phyloP scores from a whole-genome alignment of 2,888 invertebrate genomes.

The Lasioglossum zephyrum region DNA sequence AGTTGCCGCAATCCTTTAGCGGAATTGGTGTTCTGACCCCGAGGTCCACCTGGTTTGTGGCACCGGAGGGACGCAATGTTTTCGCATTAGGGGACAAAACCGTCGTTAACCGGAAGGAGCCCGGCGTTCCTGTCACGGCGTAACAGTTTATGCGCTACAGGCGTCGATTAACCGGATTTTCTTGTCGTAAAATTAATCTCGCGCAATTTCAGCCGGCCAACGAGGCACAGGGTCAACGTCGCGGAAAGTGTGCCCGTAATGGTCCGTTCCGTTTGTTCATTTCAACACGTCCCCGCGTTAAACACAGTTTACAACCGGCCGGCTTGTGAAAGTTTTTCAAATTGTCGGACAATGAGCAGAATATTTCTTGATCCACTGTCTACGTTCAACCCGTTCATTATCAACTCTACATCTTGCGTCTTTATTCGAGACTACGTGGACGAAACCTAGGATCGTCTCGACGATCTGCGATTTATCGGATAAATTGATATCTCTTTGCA shows the following conservation, averaged over 20 bases:
- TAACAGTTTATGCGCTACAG: conserved; percentile 74
- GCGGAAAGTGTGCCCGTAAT: conserved; percentile 28
- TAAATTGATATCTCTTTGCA: conserved; percentile 57
- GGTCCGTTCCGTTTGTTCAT: conserved; percentile 3
- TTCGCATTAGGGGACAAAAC: conserved; percentile 76
- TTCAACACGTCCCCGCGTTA: neutral
- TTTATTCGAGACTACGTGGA: neutral
- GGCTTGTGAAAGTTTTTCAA: neutral
- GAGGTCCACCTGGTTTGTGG: conserved; percentile 45
- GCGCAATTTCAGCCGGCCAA: conserved; percentile 51
- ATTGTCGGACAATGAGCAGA: neutral
- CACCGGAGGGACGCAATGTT: conserved; percentile 72
- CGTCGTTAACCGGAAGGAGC: conserved; percentile 57
- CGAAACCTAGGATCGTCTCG: conserved; percentile 23
- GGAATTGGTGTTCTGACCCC: conserved; percentile 64
- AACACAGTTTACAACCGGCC: neutral
- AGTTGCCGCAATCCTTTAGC: conserved; percentile 79
- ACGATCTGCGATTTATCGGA: conserved; percentile 39
- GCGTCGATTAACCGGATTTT: conserved; percentile 76
- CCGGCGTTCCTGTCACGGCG: conserved; percentile 55
- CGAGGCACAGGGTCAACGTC: conserved; percentile 31
- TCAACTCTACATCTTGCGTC: neutral
- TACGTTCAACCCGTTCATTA: neutral
- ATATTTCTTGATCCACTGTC: neutral
- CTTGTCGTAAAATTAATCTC: conserved; percentile 74